Base-by-base conservation (phyloP, 2,888 invertebrate species). In the Isoperla grammatica region DNA sequence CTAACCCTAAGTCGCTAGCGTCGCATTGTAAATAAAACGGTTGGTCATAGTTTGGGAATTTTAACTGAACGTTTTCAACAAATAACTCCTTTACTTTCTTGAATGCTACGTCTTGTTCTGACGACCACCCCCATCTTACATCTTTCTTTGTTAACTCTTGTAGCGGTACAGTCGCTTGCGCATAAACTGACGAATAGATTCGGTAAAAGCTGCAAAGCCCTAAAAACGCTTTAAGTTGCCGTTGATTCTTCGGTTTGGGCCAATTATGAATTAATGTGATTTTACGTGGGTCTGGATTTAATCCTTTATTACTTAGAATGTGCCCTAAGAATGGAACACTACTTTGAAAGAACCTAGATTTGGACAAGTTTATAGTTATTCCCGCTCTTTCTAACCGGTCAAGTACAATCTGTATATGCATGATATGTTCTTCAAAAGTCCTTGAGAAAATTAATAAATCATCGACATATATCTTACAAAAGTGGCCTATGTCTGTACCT, bases 401-500 rank as follows among this genome's bases (percentile, higher is more conserved):
- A 2, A 58, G 20, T 12, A 58, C 53, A 3, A 17, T n/a, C 13
- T 22, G 9, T 2, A 58, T 22, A 22, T 53, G 19, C 12, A 19
- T n/a, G 9, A 58, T 9, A 39, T 58, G 58, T 2, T 29, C 58
- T 12, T 56, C 56, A 20, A 17, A 43, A 50, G 43, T 45, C 12
- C 17, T 6, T 5, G 56, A 42, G 2, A 13, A 20, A 13, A 43
- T 20, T 11, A 56, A 11, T 3, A 56, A 19, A 13, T 56, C 56
- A 49, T 56, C 56, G 12, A 56, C 43, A 29, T 45, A 56, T 2
- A n/a, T 13, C 17, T 17, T 54, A 19, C 20, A 23, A 35, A 54
- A 54, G 13, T 54, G 5, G 17, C 3, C 20, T 19, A 54, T 39
- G 17, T 35, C 35, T 23, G 20, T 19, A 6, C 35, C 19, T n/a